Base-by-base conservation (phyloP, 2,888 invertebrate species). In the Chymomyza caudatula region DNA sequence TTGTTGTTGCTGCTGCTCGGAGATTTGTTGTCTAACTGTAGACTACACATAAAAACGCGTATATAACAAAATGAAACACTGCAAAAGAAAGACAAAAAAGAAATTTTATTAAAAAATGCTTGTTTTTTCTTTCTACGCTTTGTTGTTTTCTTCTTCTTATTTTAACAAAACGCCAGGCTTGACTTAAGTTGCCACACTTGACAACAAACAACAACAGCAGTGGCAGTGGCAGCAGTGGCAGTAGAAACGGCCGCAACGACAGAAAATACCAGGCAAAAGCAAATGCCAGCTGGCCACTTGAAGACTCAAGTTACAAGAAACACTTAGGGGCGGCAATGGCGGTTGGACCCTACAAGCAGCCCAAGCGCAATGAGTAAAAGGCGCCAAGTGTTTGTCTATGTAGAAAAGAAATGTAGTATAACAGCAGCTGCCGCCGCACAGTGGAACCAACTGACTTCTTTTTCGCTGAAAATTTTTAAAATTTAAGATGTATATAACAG, bases 271-370 rank as follows among this genome's bases (percentile, higher is more conserved):
- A 70, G 82, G 71, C 71, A 82, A 79, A 78, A 71, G 77, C 73
- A 74, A 83, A 80, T 76, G 84, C 81, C 84, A 81, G 81, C 76
- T 78, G 75, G 78, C 74, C 85, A 85, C 86, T 85, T 85, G 78
- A 85, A 75, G 73, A 74, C 85, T 86, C 85, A 85, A 85, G 86
- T 85, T 86, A 78, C 86, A 86, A 78, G 86, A 86, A 85, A 85
- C 85, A 86, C 86, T 86, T 86, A 76, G 80, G 65, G 77, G 76
- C 63, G 59, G 66, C 65, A 63, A 42, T 37, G 58, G 49, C 73
- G 65, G 69, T 65, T 56, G 59, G 44, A 59, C 56, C 69, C 68
- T 56, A 23, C 55, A 61, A 63, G 63, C 72, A 57, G 54, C 25
- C 59, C 74, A 63, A 66, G 71, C 65, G 59, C 5, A 37, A 75